phyloP scores from a whole-genome alignment of 2,888 invertebrate species.

The Pollenia angustigena region DNA sequence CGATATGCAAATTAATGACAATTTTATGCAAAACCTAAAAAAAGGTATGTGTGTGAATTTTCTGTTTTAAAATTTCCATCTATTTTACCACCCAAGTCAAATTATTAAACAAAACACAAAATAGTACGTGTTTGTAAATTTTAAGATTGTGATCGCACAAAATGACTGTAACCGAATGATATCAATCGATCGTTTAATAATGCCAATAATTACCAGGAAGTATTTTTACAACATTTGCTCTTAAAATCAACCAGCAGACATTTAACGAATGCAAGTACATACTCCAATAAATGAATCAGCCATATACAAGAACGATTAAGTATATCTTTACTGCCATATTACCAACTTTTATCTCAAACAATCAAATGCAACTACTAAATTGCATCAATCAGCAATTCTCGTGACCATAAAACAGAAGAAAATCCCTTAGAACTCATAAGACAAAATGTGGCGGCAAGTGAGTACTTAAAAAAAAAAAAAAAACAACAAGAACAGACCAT shows the following conservation, averaged over 20 bases:
- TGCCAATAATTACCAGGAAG: constrained; percentile 73
- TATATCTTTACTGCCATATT: constrained; percentile 37
- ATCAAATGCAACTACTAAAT: constrained; percentile 72
- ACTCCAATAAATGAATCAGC: constrained; percentile 30
- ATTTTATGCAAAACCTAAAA: constrained; percentile 43
- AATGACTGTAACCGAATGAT: constrained; percentile 64
- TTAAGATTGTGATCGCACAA: constrained; percentile 52
- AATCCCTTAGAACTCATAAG: constrained; percentile 69
- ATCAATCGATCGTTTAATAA: constrained; percentile 71
- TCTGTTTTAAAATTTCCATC: background rate
- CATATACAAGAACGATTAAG: constrained; percentile 26
- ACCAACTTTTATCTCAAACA: constrained; percentile 69
- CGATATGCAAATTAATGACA: constrained; percentile 39
- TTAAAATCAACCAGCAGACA: constrained; percentile 8
- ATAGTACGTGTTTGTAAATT: constrained; percentile 59
- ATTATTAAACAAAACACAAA: constrained; percentile 29
- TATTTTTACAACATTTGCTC: constrained; percentile 62
- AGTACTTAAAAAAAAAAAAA: background rate
- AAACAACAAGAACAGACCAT: constrained; percentile 30
- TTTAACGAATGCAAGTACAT: constrained; percentile 13
- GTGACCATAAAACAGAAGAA: constrained; percentile 68
- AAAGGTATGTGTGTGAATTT: constrained; percentile 1
- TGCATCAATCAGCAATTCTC: constrained; percentile 73
- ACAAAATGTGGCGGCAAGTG: constrained; percentile 62
- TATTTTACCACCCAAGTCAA: constrained; percentile 55